Evolutionary conservation across 2,797 vertebrate genomes (phyloP).

Genomic region (Gambelia wislizenii): DNA sequence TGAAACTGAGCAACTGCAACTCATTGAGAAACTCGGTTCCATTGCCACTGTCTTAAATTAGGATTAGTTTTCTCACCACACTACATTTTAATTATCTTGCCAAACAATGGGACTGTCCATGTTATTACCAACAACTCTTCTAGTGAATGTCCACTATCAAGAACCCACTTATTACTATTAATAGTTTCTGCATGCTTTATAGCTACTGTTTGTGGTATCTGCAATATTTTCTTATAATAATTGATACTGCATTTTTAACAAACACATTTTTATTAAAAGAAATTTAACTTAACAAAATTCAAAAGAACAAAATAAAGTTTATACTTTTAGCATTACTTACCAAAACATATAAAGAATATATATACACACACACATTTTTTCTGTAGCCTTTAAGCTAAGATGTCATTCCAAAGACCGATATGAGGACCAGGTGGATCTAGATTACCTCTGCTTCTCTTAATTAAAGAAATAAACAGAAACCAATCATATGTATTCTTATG

Average conservation of each 20-base stretch:
- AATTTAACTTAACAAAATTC: no score
- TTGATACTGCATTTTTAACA: no score
- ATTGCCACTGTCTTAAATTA: not conserved
- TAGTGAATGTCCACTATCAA: not conserved
- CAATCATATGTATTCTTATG: not conserved
- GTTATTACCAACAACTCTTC: not conserved
- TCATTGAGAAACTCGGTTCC: not conserved
- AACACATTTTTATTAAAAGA: no score
- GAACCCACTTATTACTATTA: not conserved
- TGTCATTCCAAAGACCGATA: no score
- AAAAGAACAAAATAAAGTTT: no score
- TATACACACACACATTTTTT: no score
- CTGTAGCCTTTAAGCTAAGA: no score
- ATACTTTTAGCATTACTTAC: no score
- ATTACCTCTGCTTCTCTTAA: no score
- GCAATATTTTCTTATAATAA: not conserved
- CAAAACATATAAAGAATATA: no score
- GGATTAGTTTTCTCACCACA: not conserved
- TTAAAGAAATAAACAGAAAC: no score
- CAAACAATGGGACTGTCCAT: not conserved
- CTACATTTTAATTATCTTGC: not conserved
- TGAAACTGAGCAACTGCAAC: not conserved
- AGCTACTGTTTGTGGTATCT: not conserved
- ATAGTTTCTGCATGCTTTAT: not conserved
- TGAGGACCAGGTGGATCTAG: no score